phyloP scores from a whole-genome alignment of 2,113 vertebrate species.

The Hippolais icterina region DNA sequence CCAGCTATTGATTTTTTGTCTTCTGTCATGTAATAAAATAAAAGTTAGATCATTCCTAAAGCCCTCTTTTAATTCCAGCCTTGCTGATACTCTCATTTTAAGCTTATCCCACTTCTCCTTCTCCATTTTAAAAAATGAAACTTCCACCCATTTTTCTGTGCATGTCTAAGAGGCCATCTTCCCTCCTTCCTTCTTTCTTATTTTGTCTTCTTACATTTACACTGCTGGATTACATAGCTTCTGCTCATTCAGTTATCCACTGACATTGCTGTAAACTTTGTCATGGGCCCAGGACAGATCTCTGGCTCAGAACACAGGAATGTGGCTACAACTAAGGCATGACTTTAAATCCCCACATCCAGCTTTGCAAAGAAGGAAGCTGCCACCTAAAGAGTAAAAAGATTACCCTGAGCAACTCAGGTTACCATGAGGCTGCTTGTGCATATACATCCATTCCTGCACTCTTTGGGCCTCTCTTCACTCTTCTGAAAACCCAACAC shows the following conservation, averaged over 20 bases:
- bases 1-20: slow-evolving; percentile 76
- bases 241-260: background rate
- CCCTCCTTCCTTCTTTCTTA: background rate
- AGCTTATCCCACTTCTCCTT: background rate
- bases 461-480: background rate
- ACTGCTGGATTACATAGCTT: background rate
- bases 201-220: background rate
- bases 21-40: slow-evolving; percentile 77
- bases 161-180: background rate
- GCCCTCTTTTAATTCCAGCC: slow-evolving; percentile 60
- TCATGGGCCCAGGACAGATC: background rate
- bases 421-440: background rate
- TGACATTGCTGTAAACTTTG: background rate
- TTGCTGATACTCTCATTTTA: slow-evolving; percentile 28
- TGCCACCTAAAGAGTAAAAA: background rate
- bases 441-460: background rate
- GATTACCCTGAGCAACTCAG: background rate
- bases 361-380: background rate
- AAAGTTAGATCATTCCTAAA: slow-evolving; percentile 67
- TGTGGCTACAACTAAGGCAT: background rate
- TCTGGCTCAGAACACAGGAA: background rate
- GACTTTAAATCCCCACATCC: background rate
- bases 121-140: background rate
- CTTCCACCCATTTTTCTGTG: background rate
- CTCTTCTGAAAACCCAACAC: background rate